phyloP scores from a whole-genome alignment of 2,797 vertebrate species.

The Cuculus canorus region DNA sequence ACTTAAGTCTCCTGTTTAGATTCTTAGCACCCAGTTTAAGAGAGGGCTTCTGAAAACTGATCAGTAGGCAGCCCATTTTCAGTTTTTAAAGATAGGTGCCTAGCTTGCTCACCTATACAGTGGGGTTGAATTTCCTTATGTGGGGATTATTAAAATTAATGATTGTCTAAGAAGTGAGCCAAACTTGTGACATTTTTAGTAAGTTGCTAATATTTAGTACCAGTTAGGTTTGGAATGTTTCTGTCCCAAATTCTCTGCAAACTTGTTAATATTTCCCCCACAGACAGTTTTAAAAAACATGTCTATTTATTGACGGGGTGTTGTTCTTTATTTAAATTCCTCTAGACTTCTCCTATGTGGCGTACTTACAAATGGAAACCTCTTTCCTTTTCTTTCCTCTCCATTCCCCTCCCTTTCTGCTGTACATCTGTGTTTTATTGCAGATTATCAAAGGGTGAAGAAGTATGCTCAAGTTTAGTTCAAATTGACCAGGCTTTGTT shows the following conservation, averaged over 20 bases:
- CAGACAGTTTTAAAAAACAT: not conserved
- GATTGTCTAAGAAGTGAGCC: not conserved
- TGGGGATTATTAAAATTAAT: not conserved
- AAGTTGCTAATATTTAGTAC: not conserved
- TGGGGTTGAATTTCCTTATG: not conserved
- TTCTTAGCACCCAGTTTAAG: not conserved
- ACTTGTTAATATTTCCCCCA: not conserved
- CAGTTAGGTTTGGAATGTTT: not conserved
- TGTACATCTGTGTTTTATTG: not conserved
- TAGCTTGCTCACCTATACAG: not conserved
- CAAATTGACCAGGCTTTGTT: not conserved
- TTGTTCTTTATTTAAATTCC: not conserved
- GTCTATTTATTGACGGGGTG: not conserved
- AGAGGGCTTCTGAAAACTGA: not conserved
- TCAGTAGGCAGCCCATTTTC: not conserved
- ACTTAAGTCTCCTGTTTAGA: not conserved
- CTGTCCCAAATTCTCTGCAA: not conserved
- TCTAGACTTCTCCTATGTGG: not conserved
- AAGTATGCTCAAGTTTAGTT: not conserved
- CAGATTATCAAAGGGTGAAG: not conserved
- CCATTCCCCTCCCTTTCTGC: not conserved
- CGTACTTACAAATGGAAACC: not conserved
- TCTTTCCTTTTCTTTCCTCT: not conserved
- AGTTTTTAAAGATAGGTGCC: not conserved
- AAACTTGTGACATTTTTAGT: not conserved